Percentiles rank a stretch among this genome's conserved stretches.
Conservation (phyloP, 2,113 vertebrate species). For the Odontesthes bonariensis region DNA sequence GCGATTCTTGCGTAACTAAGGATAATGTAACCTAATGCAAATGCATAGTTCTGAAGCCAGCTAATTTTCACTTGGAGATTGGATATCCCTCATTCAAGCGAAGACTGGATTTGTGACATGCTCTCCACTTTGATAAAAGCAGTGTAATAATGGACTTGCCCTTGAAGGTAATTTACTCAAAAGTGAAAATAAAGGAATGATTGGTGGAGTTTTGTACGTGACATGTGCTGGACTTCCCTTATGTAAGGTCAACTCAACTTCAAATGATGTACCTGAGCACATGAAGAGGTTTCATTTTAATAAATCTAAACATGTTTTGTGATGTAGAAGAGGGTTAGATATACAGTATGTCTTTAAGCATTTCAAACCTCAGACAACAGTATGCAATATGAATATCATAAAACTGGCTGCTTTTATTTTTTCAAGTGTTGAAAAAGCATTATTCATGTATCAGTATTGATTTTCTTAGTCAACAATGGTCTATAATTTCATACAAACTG, state of each 20-base stretch:
- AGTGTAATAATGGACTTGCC: conserved; percentile 64
- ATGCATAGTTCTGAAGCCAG: conserved; percentile 45
- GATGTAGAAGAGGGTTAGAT: no score
- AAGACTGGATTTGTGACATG: conserved; percentile 64
- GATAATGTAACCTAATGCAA: conserved; percentile 40
- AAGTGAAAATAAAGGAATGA: conserved; percentile 58
- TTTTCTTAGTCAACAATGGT: not conserved
- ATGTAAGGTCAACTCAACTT: conserved; percentile 38
- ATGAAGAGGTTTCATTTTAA: conserved; percentile 15
- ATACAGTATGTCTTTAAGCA: no score
- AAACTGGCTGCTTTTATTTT: not conserved
- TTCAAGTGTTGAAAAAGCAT: not conserved
- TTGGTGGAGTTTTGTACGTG: conserved; percentile 53
- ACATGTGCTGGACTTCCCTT: conserved; percentile 41
- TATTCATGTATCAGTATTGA: not conserved
- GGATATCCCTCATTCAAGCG: conserved; percentile 37
- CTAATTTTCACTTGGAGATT: conserved; percentile 48
- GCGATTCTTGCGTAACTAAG: conserved; percentile 16
- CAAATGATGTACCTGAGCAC: conserved; percentile 5
- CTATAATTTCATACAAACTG: not conserved
- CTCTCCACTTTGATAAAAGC: conserved; percentile 61
- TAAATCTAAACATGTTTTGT: not conserved
- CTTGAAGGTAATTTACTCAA: conserved; percentile 59
- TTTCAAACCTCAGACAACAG: not conserved
- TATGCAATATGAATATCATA: no score